Conservation (phyloP, 1,140 invertebrate species). For the Zophobas atratus region DNA sequence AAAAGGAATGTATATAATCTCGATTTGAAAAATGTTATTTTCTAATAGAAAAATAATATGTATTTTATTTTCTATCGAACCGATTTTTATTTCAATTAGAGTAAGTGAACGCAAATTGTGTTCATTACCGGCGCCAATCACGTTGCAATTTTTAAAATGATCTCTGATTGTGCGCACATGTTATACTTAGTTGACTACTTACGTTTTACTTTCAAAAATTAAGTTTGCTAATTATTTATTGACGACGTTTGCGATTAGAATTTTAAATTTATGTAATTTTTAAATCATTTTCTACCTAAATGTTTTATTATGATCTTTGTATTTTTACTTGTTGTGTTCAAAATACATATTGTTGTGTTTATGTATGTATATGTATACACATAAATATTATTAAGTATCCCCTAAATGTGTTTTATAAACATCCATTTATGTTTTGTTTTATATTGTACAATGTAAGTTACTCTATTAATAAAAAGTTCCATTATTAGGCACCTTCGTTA, state of each 20-base stretch:
- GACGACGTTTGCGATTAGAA: constrained; percentile 45
- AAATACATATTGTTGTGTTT: constrained; percentile 67
- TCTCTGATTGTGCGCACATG: constrained; percentile 53
- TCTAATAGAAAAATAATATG: constrained; percentile 49
- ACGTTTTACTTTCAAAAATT: constrained; percentile 33
- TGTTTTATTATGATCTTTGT: constrained; percentile 60
- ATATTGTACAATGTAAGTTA: constrained; percentile 62
- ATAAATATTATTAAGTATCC: constrained; percentile 64
- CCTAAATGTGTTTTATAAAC: constrained; percentile 62
- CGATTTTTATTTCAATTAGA: constrained; percentile 24
- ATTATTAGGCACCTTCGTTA: constrained; percentile 51
- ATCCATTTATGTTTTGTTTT: constrained; percentile 61
- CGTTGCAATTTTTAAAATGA: constrained; percentile 50
- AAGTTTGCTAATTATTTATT: constrained; percentile 48
- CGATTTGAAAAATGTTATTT: constrained; percentile 53
- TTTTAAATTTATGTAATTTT: constrained; percentile 50
- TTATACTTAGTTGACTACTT: constrained; percentile 48
- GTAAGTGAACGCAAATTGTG: constrained; percentile 28
- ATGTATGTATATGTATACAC: constrained; percentile 66
- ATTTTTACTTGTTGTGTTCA: constrained; percentile 67
- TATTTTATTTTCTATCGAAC: constrained; percentile 46
- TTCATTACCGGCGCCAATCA: constrained; percentile 28
- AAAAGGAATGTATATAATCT: constrained; percentile 50
- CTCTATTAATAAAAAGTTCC: constrained; percentile 61
- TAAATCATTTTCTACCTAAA: constrained; percentile 60